These are phyloP conservation scores for Hoplostethus atlanticus DNA, from an alignment of 2,797 vertebrate genomes.

Conservation along the genomic window DNA sequence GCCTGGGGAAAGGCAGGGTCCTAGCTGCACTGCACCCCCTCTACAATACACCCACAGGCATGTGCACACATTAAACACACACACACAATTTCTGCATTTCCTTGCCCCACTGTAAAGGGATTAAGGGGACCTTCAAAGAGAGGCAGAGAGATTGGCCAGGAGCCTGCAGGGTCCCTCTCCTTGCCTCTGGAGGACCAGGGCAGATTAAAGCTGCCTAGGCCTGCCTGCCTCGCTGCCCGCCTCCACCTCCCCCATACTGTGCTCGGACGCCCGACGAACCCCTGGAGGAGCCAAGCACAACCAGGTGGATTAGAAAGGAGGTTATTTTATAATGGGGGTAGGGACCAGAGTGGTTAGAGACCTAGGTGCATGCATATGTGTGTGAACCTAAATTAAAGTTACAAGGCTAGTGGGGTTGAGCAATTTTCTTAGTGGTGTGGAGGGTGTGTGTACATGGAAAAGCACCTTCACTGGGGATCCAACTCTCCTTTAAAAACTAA, in stretches of 20 bases:
- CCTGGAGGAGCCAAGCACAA: slow-evolving; percentile 50
- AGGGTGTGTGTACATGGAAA: slow-evolving; percentile 63
- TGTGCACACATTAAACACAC: slow-evolving; percentile 44
- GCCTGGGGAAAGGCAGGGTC: slow-evolving; percentile 39
- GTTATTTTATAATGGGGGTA: slow-evolving; percentile 70
- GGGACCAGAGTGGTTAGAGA: slow-evolving; percentile 57
- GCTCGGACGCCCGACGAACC: slow-evolving; percentile 55
- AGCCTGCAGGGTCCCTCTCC: slow-evolving; percentile 73
- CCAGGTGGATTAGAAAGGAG: slow-evolving; percentile 77
- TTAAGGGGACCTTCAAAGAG: slow-evolving; percentile 85
- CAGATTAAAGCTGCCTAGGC: slow-evolving; percentile 80
- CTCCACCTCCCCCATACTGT: slow-evolving; percentile 50
- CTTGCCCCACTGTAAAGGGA: slow-evolving; percentile 77
- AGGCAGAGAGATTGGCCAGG: slow-evolving; percentile 74
- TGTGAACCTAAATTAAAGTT: slow-evolving; percentile 66
- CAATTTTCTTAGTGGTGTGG: slow-evolving; percentile 62
- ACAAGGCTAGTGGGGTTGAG: slow-evolving; percentile 49
- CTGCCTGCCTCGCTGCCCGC: slow-evolving; percentile 57
- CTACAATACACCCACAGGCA: slow-evolving; percentile 38
- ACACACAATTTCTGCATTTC: slow-evolving; percentile 65
- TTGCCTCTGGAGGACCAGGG: slow-evolving; percentile 70
- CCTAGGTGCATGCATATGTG: slow-evolving; percentile 33
- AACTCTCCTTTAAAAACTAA: slow-evolving; percentile 61
- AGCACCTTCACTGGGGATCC: slow-evolving; percentile 56
- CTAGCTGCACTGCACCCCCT: slow-evolving; percentile 24